Evolutionary conservation across 2,113 vertebrate genomes (phyloP).

Genomic region (Ifrita kowaldi): DNA sequence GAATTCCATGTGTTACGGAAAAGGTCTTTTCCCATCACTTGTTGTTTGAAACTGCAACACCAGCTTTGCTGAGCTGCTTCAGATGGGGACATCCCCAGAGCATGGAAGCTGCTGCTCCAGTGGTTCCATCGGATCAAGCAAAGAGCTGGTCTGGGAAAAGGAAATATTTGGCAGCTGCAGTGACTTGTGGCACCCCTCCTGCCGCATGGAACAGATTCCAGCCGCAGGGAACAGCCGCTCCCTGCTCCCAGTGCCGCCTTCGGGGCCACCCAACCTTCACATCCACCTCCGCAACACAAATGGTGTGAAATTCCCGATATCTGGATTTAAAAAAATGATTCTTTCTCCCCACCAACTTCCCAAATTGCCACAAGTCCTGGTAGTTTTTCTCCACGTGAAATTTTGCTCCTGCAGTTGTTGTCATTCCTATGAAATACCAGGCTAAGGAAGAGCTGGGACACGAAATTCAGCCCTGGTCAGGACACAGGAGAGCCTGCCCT

Average conservation of each 20-base stretch:
- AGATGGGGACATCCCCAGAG: background rate
- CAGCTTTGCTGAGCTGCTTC: background rate
- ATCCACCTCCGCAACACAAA: background rate
- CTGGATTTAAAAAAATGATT: background rate
- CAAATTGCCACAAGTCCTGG: background rate
- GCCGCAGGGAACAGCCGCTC: background rate
- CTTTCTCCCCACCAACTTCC: background rate
- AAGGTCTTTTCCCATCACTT: background rate
- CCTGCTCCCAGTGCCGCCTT: background rate
- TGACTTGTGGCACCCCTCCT: background rate
- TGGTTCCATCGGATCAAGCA: background rate
- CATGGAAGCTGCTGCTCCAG: background rate
- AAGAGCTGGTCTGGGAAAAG: background rate
- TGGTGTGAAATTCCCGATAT: background rate
- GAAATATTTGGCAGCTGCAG: background rate
- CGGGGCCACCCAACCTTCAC: fast-evolving
- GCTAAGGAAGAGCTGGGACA: background rate
- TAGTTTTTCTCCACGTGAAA: background rate
- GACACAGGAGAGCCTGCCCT: background rate
- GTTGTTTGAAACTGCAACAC: background rate
- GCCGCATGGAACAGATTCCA: background rate
- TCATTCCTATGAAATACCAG: background rate
- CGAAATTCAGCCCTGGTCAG: background rate
- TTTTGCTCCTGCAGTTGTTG: background rate
- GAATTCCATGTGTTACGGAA: background rate